Conservation (phyloP, 1,140 invertebrate species). For the Cheumatopsyche charites region DNA sequence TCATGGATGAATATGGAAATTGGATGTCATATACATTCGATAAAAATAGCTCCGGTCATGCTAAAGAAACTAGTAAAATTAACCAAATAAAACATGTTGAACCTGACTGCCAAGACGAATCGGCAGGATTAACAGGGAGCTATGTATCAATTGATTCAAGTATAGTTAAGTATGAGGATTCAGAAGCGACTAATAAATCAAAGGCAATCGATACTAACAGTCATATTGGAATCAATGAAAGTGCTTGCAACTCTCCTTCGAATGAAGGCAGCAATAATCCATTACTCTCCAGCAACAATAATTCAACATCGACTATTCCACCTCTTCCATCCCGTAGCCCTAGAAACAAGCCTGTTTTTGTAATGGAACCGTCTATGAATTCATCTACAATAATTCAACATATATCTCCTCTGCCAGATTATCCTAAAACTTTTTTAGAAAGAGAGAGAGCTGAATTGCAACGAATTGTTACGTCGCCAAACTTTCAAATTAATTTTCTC, state of each 20-base stretch:
- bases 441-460: slow-evolving; percentile 55
- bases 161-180: slow-evolving; percentile 50
- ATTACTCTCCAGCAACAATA: slow-evolving; percentile 58
- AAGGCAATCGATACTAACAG: slow-evolving; percentile 58
- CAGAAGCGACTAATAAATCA: slow-evolving; percentile 55
- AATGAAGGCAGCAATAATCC: slow-evolving; percentile 61
- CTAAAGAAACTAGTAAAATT: slow-evolving; percentile 58
- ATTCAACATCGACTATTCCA: slow-evolving; percentile 53
- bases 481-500: slow-evolving; percentile 59
- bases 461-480: slow-evolving; percentile 57
- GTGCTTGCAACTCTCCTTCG: slow-evolving; percentile 56
- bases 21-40: slow-evolving; percentile 88
- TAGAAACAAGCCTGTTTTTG: slow-evolving; percentile 39
- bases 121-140: slow-evolving; percentile 55
- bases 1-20: slow-evolving; percentile 73
- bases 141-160: slow-evolving; percentile 59
- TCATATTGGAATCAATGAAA: slow-evolving; percentile 44
- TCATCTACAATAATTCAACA: slow-evolving; percentile 51
- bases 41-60: slow-evolving; percentile 69
- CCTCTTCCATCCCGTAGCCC: neutral
- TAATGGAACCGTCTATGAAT: slow-evolving; percentile 39
- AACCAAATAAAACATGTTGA: slow-evolving; percentile 56
- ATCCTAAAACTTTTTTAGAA: slow-evolving; percentile 58
- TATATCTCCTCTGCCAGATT: slow-evolving; percentile 56
- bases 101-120: slow-evolving; percentile 55